These are phyloP conservation scores for Cryptus viduatorius DNA, from an alignment of 2,888 invertebrate species.

Conservation along the genomic window DNA sequence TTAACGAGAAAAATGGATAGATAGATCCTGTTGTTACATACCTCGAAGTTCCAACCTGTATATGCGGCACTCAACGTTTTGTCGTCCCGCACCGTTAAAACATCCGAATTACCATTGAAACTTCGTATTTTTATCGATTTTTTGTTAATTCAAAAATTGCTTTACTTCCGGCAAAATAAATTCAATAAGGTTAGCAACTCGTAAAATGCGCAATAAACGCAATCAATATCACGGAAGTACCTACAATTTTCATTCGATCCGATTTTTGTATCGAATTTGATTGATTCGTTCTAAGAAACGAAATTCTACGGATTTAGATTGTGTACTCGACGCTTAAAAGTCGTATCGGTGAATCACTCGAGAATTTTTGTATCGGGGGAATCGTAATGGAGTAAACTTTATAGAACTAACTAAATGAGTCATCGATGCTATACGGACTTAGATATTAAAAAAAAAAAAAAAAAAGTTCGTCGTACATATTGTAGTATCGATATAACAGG, in stretches of 20 bases:
- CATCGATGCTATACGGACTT: slow-evolving; percentile 39
- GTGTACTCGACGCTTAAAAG: background rate
- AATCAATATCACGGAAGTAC: background rate
- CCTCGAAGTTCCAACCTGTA: background rate
- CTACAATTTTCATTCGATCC: background rate
- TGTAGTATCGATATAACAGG: slow-evolving; percentile 14
- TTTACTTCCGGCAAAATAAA: no score
- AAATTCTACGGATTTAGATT: background rate
- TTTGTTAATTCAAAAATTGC: background rate
- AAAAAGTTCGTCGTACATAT: slow-evolving; percentile 48
- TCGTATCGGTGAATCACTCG: slow-evolving; percentile 12
- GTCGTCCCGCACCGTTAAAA: no score
- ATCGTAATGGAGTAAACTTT: slow-evolving; percentile 41
- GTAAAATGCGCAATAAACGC: no score
- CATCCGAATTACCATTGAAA: no score
- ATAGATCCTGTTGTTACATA: background rate
- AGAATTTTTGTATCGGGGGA: slow-evolving; percentile 35
- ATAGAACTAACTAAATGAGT: slow-evolving; percentile 27
- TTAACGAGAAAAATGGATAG: background rate
- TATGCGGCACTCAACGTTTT: background rate
- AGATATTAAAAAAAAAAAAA: background rate
- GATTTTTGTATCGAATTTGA: background rate
- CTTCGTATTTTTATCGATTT: background rate
- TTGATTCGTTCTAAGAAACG: background rate
- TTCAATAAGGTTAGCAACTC: no score